Percentiles rank a stretch among this genome's conserved stretches.
phyloP scores from a whole-genome alignment of 2,888 invertebrate genomes.

The Cryptops parisi region DNA sequence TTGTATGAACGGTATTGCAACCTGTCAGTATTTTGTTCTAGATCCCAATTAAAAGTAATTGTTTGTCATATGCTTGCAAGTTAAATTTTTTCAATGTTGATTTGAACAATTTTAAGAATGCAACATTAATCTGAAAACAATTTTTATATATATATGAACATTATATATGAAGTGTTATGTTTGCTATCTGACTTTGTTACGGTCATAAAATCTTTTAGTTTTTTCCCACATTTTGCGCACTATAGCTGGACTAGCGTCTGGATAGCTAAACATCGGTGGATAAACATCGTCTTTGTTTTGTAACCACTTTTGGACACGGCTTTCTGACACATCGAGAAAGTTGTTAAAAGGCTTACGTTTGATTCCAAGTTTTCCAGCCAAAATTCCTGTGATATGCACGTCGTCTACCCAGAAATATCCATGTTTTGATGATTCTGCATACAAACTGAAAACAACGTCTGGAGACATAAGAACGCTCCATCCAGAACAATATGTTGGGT shows the following conservation, averaged over 20 bases:
- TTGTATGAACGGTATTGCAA: no score
- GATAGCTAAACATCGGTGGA: conserved; percentile 11
- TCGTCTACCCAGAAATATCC: conserved; percentile 38
- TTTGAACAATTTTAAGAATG: no score
- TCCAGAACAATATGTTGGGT: conserved; percentile 35
- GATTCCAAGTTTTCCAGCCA: conserved; percentile 21
- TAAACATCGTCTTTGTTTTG: neutral
- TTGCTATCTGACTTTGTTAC: neutral
- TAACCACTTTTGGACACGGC: neutral
- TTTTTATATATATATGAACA: no score
- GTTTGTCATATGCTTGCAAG: no score
- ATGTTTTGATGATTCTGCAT: conserved; percentile 22
- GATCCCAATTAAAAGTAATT: no score
- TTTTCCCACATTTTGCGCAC: conserved; percentile 14
- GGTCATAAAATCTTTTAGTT: neutral
- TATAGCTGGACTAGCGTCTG: conserved; percentile 4
- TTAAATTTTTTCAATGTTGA: no score
- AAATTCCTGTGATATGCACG: conserved; percentile 33
- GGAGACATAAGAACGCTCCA: conserved; percentile 33
- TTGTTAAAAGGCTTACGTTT: conserved; percentile 21
- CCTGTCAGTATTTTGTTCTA: no score
- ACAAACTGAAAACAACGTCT: conserved; percentile 23
- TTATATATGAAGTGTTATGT: no score
- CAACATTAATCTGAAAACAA: no score
- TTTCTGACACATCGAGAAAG: conserved; percentile 16